phyloP scores from a whole-genome alignment of 2,888 invertebrate genomes.

The Thecocarcelia acutangulata region DNA sequence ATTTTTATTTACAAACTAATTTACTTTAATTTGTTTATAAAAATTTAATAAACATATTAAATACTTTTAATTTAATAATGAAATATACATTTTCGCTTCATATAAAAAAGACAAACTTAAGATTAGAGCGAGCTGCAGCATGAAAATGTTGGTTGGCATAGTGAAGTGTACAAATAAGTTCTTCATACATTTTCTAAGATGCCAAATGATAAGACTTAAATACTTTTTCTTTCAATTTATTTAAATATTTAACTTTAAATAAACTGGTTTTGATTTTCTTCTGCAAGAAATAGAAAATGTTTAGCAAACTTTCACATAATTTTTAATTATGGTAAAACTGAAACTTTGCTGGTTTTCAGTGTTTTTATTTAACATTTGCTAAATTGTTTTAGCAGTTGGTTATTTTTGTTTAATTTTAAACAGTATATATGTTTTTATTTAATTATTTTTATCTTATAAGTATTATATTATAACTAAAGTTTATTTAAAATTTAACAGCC shows the following conservation, averaged over 20 bases:
- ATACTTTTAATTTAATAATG: neutral
- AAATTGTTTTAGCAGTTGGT: constrained; percentile 5
- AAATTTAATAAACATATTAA: constrained; percentile 40
- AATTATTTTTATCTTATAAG: constrained; percentile 9
- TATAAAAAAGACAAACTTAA: neutral
- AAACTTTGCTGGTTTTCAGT: neutral
- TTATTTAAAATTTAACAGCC: constrained; percentile 57
- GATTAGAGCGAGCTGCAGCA: neutral
- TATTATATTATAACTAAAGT: constrained; percentile 26
- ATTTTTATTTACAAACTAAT: neutral
- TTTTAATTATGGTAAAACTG: too few relatives aligned
- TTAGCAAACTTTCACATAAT: constrained; percentile 1
- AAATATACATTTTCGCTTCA: neutral
- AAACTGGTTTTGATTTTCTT: neutral
- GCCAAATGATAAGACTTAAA: constrained; percentile 31
- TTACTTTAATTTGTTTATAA: constrained; percentile 29
- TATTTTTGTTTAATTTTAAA: constrained; percentile 11
- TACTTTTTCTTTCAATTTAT: constrained; percentile 11
- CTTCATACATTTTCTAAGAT: neutral
- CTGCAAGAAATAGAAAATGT: constrained; percentile 22
- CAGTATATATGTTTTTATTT: neutral
- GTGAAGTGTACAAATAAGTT: too few relatives aligned
- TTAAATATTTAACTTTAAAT: neutral
- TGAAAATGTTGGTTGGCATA: neutral
- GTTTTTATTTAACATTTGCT: constrained; percentile 5